Evolutionary conservation across 2,797 vertebrate species (phyloP).

Genomic region (Tenualosa thibaudeaui): DNA sequence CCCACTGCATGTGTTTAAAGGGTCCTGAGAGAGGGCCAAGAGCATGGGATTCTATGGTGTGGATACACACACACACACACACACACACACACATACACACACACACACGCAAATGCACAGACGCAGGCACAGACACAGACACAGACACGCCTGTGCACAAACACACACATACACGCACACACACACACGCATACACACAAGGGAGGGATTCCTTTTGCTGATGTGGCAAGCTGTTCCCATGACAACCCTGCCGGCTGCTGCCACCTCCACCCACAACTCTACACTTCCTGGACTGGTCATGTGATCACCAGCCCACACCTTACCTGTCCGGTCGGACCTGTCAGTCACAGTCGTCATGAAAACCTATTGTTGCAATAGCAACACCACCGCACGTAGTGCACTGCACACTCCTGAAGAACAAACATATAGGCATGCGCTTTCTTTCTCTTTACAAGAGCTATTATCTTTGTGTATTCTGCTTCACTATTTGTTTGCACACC

Average conservation of each 20-base stretch:
- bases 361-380: background rate
- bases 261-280: constrained; percentile 39
- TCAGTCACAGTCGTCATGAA: constrained; percentile 44
- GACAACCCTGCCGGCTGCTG: constrained; percentile 52
- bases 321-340: constrained; percentile 56
- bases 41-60: background rate
- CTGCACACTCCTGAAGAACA: background rate
- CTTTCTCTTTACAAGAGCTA: background rate
- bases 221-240: constrained; percentile 48
- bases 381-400: background rate
- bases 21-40: background rate
- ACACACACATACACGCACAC: constrained; percentile 12
- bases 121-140: background rate
- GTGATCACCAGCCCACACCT: constrained; percentile 44
- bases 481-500: background rate
- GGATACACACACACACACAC: background rate
- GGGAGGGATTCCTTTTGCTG: background rate
- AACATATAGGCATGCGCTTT: background rate
- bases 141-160: background rate
- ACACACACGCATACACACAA: background rate
- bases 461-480: background rate
- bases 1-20: background rate
- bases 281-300: constrained; percentile 29
- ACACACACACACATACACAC: too few species aligned
- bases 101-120: too few species aligned